Evolutionary conservation across 2,113 vertebrate genomes (phyloP).

Genomic region (Aptenodytes forsteri): DNA sequence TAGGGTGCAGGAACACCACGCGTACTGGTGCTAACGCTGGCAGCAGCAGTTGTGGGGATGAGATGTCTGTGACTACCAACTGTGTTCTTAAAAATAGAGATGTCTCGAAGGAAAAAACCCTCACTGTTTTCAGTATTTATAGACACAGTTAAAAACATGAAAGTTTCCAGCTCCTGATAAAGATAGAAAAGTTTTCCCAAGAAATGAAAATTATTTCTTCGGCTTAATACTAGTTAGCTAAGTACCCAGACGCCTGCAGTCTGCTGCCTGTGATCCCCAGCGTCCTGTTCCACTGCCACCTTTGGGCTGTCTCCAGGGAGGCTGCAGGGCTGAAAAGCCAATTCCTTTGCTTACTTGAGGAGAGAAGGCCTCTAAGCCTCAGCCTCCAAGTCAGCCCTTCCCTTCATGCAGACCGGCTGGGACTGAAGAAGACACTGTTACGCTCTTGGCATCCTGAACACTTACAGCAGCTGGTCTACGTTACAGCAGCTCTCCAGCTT

Average conservation of each 20-base stretch:
- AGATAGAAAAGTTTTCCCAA: conserved; percentile 7
- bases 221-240: background rate
- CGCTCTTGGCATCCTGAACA: background rate
- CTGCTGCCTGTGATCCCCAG: background rate
- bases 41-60: background rate
- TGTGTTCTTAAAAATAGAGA: conserved; percentile 16
- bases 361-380: background rate
- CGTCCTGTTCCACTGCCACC: background rate
- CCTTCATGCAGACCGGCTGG: background rate
- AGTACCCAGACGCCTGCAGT: background rate
- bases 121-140: background rate
- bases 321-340: background rate
- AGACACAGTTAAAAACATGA: background rate
- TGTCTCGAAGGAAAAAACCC: background rate
- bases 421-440: background rate
- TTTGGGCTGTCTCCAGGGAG: background rate
- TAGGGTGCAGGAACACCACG: background rate
- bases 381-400: background rate
- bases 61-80: background rate
- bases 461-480: background rate
- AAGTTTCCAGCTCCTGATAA: background rate
- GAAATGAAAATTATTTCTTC: background rate
- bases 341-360: background rate
- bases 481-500: background rate
- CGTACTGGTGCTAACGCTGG: background rate